A percentile compares a stretch with the other conserved stretches of the same genome.
Evolutionary conservation across 2,888 invertebrate species (phyloP).

Genomic region (Chrysodeixis includens): DNA sequence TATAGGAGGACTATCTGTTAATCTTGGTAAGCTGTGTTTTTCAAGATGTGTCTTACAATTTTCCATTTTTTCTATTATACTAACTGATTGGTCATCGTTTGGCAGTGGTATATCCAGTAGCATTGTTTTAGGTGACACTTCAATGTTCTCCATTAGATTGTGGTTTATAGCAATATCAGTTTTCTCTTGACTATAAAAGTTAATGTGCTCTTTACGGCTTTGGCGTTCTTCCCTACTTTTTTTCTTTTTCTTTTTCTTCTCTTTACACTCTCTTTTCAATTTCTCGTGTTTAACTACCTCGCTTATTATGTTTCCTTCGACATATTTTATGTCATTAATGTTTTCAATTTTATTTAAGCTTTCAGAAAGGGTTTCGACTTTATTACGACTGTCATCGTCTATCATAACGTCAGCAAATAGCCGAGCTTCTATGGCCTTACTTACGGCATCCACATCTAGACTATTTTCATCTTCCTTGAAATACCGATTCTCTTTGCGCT

Average conservation of each 20-base stretch:
- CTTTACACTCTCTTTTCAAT: constrained; percentile 90
- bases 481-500: constrained; percentile 90
- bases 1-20: constrained; percentile 90
- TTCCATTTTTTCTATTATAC: constrained; percentile 69
- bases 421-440: constrained; percentile 94
- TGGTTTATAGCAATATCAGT: constrained; percentile 59
- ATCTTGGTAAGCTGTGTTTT: constrained; percentile 90
- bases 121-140: constrained; percentile 74
- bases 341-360: constrained; percentile 57
- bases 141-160: constrained; percentile 57
- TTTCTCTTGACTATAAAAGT: constrained; percentile 90
- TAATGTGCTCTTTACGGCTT: constrained; percentile 91
- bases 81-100: constrained; percentile 71
- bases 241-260: constrained; percentile 96
- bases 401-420: constrained; percentile 91
- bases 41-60: constrained; percentile 79
- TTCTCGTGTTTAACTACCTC: constrained; percentile 69
- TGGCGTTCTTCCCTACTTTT: constrained; percentile 94
- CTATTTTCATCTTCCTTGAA: constrained; percentile 93
- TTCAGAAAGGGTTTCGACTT: constrained; percentile 66
- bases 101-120: constrained; percentile 81
- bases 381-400: constrained; percentile 81
- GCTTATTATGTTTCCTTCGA: constrained; percentile 77
- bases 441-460: constrained; percentile 94
- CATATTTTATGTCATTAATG: constrained; percentile 88